Conservation (phyloP, 2,888 invertebrate species). For the Arge pagana region DNA sequence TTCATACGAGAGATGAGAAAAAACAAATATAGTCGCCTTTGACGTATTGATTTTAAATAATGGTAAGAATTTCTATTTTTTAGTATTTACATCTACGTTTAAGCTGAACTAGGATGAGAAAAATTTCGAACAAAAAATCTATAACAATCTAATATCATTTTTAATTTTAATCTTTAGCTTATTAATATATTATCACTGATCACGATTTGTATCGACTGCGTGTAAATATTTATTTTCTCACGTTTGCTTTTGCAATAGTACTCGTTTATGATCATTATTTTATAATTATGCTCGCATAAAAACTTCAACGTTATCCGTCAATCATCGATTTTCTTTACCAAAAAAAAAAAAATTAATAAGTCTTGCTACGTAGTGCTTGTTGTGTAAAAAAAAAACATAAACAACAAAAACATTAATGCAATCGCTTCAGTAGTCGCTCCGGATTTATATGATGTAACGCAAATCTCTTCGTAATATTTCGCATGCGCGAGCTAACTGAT, state of each 20-base stretch:
- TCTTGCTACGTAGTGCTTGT: not conserved
- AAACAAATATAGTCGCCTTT: constrained; percentile 13
- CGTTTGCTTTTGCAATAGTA: constrained; percentile 9
- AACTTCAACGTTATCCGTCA: too few species aligned
- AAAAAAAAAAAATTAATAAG: not conserved
- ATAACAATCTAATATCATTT: constrained; percentile 5
- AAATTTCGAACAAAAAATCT: not conserved
- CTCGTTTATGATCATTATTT: too few species aligned
- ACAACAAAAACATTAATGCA: not conserved
- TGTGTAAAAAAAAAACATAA: not conserved
- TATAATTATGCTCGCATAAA: too few species aligned
- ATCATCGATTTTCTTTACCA: not conserved
- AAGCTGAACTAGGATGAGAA: constrained; percentile 1
- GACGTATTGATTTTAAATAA: constrained; percentile 12
- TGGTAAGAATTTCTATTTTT: constrained; percentile 17
- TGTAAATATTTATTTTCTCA: constrained; percentile 16
- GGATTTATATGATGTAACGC: too few species aligned
- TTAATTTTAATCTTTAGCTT: constrained; percentile 11
- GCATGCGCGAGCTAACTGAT: too few species aligned
- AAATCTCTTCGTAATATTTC: too few species aligned
- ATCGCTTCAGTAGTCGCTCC: not conserved
- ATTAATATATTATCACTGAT: not conserved
- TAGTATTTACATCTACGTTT: constrained; percentile 17
- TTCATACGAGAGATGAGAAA: not conserved
- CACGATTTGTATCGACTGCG: constrained; percentile 9